Evolutionary conservation across 2,888 invertebrate species (phyloP).

Genomic region (Dysmachus trigonus): DNA sequence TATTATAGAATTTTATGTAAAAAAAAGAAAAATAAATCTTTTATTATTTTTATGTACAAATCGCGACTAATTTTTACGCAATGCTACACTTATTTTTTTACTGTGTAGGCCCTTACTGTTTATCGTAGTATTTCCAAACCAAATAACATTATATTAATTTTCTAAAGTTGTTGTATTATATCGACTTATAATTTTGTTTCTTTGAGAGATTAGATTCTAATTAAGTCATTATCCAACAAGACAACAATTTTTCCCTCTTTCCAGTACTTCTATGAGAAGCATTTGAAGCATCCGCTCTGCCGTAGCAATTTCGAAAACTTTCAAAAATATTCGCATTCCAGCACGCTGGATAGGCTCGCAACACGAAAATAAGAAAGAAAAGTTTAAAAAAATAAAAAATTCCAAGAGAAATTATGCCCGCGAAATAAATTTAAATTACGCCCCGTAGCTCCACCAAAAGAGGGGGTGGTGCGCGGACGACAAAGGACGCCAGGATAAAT

Average conservation of each 20-base stretch:
- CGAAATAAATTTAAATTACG: constrained; percentile 49
- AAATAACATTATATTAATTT: too few species aligned
- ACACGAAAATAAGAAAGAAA: background rate
- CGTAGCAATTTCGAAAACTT: background rate
- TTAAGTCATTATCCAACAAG: background rate
- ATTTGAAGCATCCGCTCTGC: background rate
- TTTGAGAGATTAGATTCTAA: background rate
- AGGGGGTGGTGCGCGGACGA: constrained; percentile 6
- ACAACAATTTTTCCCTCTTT: background rate
- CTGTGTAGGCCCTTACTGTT: too few species aligned
- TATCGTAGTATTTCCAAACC: too few species aligned
- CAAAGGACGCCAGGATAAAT: constrained; percentile 44
- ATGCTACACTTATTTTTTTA: too few species aligned
- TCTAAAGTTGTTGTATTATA: too few species aligned
- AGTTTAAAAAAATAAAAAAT: background rate
- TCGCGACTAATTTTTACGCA: too few species aligned
- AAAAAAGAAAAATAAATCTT: too few species aligned
- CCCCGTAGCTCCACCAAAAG: constrained; percentile 18
- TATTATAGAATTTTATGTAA: too few species aligned
- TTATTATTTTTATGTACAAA: too few species aligned
- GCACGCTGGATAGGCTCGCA: background rate
- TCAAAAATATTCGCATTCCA: background rate
- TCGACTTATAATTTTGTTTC: background rate
- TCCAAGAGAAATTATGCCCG: constrained; percentile 40
- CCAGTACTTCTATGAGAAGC: background rate